phyloP scores from a whole-genome alignment of 1,140 invertebrate genomes.

The Penaeus indicus region DNA sequence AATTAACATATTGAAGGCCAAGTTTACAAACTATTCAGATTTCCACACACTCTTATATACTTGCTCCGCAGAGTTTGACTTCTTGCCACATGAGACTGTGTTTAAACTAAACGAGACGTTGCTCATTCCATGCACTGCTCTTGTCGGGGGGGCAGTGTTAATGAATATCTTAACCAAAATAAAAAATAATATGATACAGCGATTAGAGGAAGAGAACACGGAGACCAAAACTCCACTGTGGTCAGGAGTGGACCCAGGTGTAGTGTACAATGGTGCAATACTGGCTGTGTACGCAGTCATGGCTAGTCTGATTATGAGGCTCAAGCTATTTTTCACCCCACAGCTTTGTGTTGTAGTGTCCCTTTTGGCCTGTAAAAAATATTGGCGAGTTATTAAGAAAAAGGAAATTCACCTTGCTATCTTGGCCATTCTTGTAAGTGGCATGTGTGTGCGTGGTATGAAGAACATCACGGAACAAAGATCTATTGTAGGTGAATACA shows the following conservation, averaged over 20 bases:
- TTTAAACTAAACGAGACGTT: slow-evolving; percentile 73
- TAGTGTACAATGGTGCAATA: slow-evolving; percentile 82
- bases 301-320: slow-evolving; percentile 85
- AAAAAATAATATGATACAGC: slow-evolving; percentile 57
- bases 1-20: slow-evolving; percentile 82
- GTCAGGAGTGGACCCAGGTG: slow-evolving; percentile 73
- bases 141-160: slow-evolving; percentile 70
- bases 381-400: slow-evolving; percentile 59
- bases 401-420: slow-evolving; percentile 69
- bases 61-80: slow-evolving; percentile 87
- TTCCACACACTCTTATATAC: slow-evolving; percentile 89
- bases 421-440: slow-evolving; percentile 71
- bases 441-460: slow-evolving; percentile 72
- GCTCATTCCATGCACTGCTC: slow-evolving; percentile 74
- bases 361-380: slow-evolving; percentile 71
- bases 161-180: slow-evolving; percentile 49
- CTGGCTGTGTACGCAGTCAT: slow-evolving; percentile 79
- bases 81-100: slow-evolving; percentile 76
- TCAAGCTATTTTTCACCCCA: slow-evolving; percentile 87
- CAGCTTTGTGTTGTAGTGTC: slow-evolving; percentile 83
- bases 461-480: slow-evolving; percentile 72
- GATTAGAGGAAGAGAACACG: slow-evolving; percentile 52
- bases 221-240: slow-evolving; percentile 44
- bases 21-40: slow-evolving; percentile 81
- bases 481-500: slow-evolving; percentile 78